These are phyloP conservation scores for Diarsia rubi DNA, from an alignment of 2,888 invertebrate species.

Conservation along the genomic window DNA sequence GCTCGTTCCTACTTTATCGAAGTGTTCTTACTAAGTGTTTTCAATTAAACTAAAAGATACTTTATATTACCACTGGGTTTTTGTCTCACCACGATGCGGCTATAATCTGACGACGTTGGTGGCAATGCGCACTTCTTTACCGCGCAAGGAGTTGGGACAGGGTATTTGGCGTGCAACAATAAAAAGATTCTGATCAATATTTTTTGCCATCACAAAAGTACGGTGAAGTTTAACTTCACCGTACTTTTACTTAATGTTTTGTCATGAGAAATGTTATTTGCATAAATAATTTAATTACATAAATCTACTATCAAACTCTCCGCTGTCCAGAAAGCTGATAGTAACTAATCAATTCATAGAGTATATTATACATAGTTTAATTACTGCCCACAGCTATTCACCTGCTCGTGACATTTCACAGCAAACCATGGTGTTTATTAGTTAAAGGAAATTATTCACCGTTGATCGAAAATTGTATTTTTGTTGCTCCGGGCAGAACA, in stretches of 20 bases:
- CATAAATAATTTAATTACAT: neutral
- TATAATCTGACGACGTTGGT: neutral
- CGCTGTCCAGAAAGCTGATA: neutral
- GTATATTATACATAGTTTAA: neutral
- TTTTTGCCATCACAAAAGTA: neutral
- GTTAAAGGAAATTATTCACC: slow-evolving; percentile 32
- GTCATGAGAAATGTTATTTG: neutral
- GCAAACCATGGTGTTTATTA: slow-evolving; percentile 16
- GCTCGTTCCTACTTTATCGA: neutral
- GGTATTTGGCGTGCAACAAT: neutral
- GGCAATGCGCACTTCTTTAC: neutral
- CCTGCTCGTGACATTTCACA: neutral
- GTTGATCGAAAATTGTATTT: slow-evolving; percentile 38
- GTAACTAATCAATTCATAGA: neutral
- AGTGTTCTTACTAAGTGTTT: neutral
- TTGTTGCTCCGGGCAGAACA: slow-evolving; percentile 7
- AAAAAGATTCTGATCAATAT: neutral
- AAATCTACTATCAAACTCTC: neutral
- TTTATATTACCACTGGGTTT: neutral
- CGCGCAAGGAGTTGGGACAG: neutral
- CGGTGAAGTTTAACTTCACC: neutral
- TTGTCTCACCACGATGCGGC: neutral
- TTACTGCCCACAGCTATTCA: neutral
- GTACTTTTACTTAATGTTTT: neutral
- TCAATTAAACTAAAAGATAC: neutral